Base-by-base conservation (phyloP, 2,797 vertebrate species). In the Brotula barbata region DNA sequence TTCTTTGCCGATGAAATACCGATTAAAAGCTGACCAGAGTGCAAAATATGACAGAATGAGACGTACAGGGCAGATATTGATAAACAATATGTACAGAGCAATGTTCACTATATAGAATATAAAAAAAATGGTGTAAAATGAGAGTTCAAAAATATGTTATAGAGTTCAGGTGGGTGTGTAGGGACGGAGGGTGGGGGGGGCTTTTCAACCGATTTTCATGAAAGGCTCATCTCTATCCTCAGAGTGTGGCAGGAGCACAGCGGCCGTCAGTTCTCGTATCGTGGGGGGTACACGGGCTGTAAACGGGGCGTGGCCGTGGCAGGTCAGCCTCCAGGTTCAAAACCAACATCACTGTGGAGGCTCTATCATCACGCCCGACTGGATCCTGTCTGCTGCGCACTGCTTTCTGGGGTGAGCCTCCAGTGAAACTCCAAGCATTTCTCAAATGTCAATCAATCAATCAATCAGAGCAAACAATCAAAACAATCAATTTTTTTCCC, bases 361-460 rank as follows among this genome's bases (percentile, higher is more conserved):
- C 39, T 94, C 95, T 62, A 90, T 98, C 52, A 91, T 98, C 86
- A 91, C 90, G 28, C 82, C 31, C 0, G 45, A 85, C 34, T 98
- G 95, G 95, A 93, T 98, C 3, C 71, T 97, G 12, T 95, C 95
- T 0, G 95, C 96, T 0, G 96, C 96, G 0, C 96, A 98, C 85
- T 98, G 96, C 8, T 92, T 96, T 41, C 73, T 95, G 15, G 23
- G n/a, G 96, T 96, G 79, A 83, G 85, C 28, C 12, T 34, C 14
- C 33, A 33, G 14, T 19, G 5, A 10, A 7, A 12, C 28, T 16
- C 12, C 36, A 36, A 23, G 5, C 25, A 16, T 36, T 43, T 41
- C n/a, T n/a, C n/a, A n/a, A n/a, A n/a, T n/a, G n/a, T n/a, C n/a
- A n/a, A n/a, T n/a, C n/a, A n/a, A n/a, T n/a, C n/a, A n/a, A n/a